phyloP scores from a whole-genome alignment of 1,140 invertebrate genomes.

The Cydia pomonella region DNA sequence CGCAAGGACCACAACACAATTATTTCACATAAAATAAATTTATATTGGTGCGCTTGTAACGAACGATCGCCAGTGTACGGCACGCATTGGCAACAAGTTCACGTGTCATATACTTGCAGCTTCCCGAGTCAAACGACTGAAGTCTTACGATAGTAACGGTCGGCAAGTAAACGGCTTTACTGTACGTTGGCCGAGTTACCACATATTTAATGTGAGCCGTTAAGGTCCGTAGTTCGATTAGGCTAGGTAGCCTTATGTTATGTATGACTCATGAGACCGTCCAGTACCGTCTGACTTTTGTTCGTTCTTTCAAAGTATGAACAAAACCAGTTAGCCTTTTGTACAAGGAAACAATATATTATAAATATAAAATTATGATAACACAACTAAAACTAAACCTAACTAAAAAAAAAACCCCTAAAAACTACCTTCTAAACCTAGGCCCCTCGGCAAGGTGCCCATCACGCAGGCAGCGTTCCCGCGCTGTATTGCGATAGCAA shows the following conservation, averaged over 20 bases:
- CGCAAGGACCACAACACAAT: neutral
- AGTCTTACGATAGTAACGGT: slow-evolving; percentile 15
- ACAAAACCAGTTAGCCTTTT: too few relatives aligned
- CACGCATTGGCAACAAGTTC: neutral
- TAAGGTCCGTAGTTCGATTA: slow-evolving; percentile 12
- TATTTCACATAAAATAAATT: neutral
- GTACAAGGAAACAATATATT: too few relatives aligned
- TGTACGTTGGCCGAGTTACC: slow-evolving; percentile 18
- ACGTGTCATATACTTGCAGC: slow-evolving; percentile 19
- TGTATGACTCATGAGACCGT: neutral
- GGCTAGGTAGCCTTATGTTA: neutral
- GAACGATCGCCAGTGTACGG: neutral
- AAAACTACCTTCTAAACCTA: too few relatives aligned
- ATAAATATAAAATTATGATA: too few relatives aligned
- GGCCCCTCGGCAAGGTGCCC: too few relatives aligned
- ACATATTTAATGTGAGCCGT: slow-evolving; percentile 18
- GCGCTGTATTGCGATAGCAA: too few relatives aligned
- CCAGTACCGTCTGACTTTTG: neutral
- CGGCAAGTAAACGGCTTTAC: slow-evolving; percentile 16
- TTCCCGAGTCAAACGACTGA: slow-evolving; percentile 13
- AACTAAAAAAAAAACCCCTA: too few relatives aligned
- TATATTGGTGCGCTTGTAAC: neutral
- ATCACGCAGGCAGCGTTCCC: too few relatives aligned
- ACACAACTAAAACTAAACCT: too few relatives aligned
- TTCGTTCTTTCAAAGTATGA: neutral